Evolutionary conservation across 2,888 invertebrate species (phyloP).

Genomic region (Boloria euphrosyne): DNA sequence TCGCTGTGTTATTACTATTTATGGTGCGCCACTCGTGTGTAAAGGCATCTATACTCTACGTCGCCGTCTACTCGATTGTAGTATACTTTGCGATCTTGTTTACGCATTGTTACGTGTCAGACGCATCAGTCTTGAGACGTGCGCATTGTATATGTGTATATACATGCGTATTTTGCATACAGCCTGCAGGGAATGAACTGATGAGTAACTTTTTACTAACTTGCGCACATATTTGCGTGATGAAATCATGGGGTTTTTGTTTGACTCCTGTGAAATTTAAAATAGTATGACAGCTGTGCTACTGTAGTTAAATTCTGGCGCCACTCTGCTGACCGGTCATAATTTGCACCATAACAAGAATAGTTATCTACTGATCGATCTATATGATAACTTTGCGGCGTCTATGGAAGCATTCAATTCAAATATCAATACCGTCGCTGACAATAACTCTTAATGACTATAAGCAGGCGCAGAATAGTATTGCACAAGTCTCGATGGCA

Average conservation of each 20-base stretch:
- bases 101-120: constrained; percentile 38
- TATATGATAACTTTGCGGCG: constrained; percentile 62
- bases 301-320: constrained; percentile 23
- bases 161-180: constrained; percentile 25
- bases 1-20: constrained; percentile 61
- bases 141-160: background rate
- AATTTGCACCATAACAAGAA: constrained; percentile 58
- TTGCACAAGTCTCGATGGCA: constrained; percentile 70
- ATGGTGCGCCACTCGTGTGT: constrained; percentile 51
- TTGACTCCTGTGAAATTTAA: constrained; percentile 22
- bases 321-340: constrained; percentile 41
- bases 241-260: constrained; percentile 35
- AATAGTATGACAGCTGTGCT: constrained; percentile 14
- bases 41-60: constrained; percentile 39
- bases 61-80: constrained; percentile 40
- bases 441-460: constrained; percentile 78
- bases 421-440: constrained; percentile 69
- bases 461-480: constrained; percentile 74
- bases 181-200: constrained; percentile 32
- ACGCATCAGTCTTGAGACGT: constrained; percentile 32
- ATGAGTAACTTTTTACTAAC: constrained; percentile 45
- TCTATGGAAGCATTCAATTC: constrained; percentile 75
- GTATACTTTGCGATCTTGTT: constrained; percentile 32
- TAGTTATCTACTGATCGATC: constrained; percentile 69
- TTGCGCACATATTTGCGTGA: constrained; percentile 35